These are phyloP conservation scores for Ptychobarbus kaznakovi DNA, from an alignment of 2,797 vertebrate genomes.

Conservation along the genomic window DNA sequence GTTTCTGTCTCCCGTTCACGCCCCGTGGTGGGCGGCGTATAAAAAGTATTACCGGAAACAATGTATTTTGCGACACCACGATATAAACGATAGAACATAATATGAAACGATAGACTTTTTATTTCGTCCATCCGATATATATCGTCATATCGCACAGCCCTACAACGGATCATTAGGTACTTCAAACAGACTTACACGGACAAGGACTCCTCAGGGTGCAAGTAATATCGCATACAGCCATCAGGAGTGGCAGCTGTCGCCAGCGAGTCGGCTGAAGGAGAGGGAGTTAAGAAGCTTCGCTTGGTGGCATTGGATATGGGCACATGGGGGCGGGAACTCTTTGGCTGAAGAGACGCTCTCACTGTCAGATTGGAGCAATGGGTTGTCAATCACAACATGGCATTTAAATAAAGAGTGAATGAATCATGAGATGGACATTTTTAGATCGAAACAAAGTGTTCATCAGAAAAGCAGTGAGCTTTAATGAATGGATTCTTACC, in stretches of 20 bases:
- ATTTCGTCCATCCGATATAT: no score
- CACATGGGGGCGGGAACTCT: constrained; percentile 80
- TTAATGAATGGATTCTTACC: constrained; percentile 72
- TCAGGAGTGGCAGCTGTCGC: constrained; percentile 70
- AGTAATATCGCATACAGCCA: constrained; percentile 75
- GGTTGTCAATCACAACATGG: constrained; percentile 29
- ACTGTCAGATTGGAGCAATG: constrained; percentile 70
- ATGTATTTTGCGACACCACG: no score
- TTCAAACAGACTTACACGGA: constrained; percentile 70
- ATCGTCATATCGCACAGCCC: no score
- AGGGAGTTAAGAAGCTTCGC: constrained; percentile 84
- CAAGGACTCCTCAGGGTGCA: constrained; percentile 75
- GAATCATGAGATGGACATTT: not conserved
- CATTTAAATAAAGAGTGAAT: not conserved
- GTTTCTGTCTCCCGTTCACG: no score
- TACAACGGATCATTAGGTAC: not conserved
- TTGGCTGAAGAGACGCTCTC: constrained; percentile 84
- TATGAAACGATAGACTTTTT: no score
- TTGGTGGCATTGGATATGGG: constrained; percentile 89
- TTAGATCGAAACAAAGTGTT: not conserved
- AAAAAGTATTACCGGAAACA: no score
- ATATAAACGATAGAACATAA: no score
- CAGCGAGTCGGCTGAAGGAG: constrained; percentile 77
- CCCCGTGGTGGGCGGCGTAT: no score
- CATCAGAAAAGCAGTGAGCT: not conserved